phyloP scores from a whole-genome alignment of 2,113 vertebrate species.

The Serinus canaria region DNA sequence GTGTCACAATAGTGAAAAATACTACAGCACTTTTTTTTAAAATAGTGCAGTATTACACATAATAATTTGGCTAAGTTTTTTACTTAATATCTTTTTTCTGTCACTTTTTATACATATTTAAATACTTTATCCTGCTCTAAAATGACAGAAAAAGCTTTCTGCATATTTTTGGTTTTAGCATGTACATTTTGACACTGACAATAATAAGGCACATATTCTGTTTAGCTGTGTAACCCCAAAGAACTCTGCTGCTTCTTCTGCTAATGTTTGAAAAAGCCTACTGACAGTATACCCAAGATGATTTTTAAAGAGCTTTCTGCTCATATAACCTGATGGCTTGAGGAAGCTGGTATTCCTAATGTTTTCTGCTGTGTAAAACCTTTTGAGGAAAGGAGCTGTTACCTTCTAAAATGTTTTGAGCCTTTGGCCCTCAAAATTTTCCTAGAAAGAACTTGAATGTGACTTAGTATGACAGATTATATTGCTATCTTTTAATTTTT shows the following conservation, averaged over 20 bases:
- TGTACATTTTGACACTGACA: background rate
- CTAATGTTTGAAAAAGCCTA: background rate
- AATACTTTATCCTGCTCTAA: background rate
- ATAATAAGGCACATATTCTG: background rate
- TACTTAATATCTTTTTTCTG: background rate
- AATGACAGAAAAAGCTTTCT: background rate
- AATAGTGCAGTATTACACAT: background rate
- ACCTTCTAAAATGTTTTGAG: background rate
- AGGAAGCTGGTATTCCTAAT: background rate
- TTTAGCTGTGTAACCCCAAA: background rate
- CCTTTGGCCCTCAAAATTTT: background rate
- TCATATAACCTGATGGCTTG: background rate
- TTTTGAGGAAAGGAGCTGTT: background rate
- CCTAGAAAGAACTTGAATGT: background rate
- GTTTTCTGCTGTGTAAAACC: background rate
- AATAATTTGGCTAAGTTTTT: background rate
- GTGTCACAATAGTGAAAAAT: background rate
- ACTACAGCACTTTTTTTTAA: background rate
- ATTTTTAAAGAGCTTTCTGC: background rate
- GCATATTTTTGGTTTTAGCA: background rate
- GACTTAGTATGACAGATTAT: background rate
- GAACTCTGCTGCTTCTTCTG: background rate
- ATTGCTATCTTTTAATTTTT: background rate
- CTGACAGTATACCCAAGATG: background rate
- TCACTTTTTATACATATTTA: background rate